Evolutionary conservation across 2,797 vertebrate species (phyloP).

Genomic region (Hippocampus kuda): DNA sequence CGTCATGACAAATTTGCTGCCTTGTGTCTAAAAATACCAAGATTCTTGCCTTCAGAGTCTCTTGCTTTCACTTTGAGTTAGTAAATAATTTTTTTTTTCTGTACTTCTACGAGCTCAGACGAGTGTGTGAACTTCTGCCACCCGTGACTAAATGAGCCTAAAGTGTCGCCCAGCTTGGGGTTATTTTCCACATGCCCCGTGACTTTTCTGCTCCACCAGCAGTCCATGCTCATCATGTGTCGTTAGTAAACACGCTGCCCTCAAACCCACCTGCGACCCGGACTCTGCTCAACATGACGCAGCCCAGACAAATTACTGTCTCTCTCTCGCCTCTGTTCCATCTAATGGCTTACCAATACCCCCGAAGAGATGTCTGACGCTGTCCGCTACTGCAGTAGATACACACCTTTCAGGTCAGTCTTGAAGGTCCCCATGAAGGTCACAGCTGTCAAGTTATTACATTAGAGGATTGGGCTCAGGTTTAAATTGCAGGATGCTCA

Average conservation of each 20-base stretch:
- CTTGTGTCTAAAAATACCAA: no score
- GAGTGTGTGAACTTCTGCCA: neutral
- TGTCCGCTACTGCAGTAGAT: conserved; percentile 29
- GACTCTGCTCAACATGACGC: conserved; percentile 36
- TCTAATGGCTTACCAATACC: conserved; percentile 29
- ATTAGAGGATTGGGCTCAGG: conserved; percentile 34
- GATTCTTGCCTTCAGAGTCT: no score
- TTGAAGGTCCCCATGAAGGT: conserved; percentile 50
- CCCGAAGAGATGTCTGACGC: conserved; percentile 38
- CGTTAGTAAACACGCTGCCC: conserved; percentile 46
- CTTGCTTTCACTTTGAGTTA: no score
- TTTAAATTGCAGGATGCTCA: conserved; percentile 9
- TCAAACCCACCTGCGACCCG: conserved; percentile 30
- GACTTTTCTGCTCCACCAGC: conserved; percentile 31
- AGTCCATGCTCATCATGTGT: conserved; percentile 40
- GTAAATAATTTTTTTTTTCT: no score
- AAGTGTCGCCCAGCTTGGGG: conserved; percentile 28
- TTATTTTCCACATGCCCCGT: conserved; percentile 31
- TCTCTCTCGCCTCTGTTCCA: conserved; percentile 40
- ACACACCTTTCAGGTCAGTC: conserved; percentile 46
- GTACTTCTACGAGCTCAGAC: no score
- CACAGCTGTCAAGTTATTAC: conserved; percentile 54
- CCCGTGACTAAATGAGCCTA: conserved; percentile 13
- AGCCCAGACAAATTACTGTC: conserved; percentile 53
- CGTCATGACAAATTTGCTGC: no score